phyloP scores from a whole-genome alignment of 2,113 vertebrate species.

The Callipepla squamata region DNA sequence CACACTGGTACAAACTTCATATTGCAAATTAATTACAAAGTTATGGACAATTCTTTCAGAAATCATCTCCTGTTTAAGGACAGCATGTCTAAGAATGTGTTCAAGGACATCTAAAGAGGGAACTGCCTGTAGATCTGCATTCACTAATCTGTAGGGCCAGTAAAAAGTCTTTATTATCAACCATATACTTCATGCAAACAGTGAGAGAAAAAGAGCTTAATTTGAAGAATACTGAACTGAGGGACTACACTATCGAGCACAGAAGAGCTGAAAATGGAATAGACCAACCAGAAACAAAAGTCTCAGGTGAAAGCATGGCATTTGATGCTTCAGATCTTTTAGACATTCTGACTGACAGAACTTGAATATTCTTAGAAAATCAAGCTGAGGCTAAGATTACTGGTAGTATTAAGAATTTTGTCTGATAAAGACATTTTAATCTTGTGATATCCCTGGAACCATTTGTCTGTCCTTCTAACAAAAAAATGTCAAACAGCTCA shows the following conservation, averaged over 20 bases:
- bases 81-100: not conserved
- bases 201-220: not conserved
- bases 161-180: not conserved
- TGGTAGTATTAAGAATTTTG: not conserved
- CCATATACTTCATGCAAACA: not conserved
- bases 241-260: not conserved
- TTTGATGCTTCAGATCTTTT: not conserved
- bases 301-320: not conserved
- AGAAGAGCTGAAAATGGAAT: not conserved
- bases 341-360: conserved; percentile 8
- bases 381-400: not conserved
- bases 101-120: not conserved
- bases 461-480: not conserved
- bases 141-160: not conserved
- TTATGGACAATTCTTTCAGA: not conserved
- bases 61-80: not conserved
- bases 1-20: fast-evolving
- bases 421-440: not conserved
- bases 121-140: not conserved
- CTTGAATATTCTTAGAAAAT: not conserved
- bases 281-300: not conserved
- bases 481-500: not conserved
- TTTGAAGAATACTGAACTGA: not conserved
- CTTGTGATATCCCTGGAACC: not conserved
- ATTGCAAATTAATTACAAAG: not conserved